Evolutionary conservation across 2,797 vertebrate species (phyloP).

Genomic region (Gymnoscopelus microlampas): DNA sequence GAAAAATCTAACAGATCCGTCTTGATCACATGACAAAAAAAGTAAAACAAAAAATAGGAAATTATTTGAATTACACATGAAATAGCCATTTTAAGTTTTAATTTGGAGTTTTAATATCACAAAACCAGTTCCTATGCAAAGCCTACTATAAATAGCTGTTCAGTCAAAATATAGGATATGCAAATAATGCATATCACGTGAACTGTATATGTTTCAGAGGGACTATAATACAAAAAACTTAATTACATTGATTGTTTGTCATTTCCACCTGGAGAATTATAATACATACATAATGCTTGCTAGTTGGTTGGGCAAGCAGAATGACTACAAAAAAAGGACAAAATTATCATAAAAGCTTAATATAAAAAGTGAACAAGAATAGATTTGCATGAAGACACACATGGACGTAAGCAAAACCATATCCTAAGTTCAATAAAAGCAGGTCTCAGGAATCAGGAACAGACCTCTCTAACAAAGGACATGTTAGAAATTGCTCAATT

Average conservation of each 20-base stretch:
- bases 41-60: conserved; percentile 85
- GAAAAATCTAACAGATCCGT: too few species aligned
- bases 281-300: conserved; percentile 77
- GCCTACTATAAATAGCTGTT: conserved; percentile 94
- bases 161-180: conserved; percentile 93
- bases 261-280: conserved; percentile 86
- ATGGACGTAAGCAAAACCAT: conserved; percentile 49
- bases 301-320: conserved; percentile 52
- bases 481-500: conserved; percentile 52
- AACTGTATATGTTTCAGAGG: conserved; percentile 86
- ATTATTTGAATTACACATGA: conserved; percentile 89
- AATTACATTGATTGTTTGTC: conserved; percentile 93
- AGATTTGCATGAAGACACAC: conserved; percentile 63
- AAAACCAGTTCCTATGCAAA: conserved; percentile 92
- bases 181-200: conserved; percentile 93
- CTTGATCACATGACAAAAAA: too few species aligned
- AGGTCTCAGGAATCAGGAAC: conserved; percentile 50
- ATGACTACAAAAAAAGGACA: conserved; percentile 40
- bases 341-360: conserved; percentile 41
- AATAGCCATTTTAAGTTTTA: conserved; percentile 73
- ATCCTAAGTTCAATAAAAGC: conserved; percentile 56
- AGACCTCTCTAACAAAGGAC: conserved; percentile 42
- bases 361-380: conserved; percentile 42
- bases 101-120: conserved; percentile 87
- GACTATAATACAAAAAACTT: conserved; percentile 85